Percentiles rank a stretch among this genome's conserved stretches.
Conservation (phyloP, 2,113 vertebrate species). For the Sylvietta virens region DNA sequence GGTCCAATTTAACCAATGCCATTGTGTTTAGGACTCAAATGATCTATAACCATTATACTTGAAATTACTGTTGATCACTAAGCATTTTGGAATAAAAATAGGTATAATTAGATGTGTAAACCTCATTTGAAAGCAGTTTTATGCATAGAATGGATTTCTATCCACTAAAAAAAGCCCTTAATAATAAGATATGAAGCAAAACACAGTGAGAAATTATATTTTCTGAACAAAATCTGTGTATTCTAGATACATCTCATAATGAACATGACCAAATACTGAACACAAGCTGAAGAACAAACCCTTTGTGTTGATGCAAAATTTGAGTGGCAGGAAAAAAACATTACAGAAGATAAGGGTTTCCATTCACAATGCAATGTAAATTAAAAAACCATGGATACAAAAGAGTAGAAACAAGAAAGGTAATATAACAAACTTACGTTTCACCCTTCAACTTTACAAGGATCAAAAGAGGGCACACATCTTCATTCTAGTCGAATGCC, state of each 20-base stretch:
- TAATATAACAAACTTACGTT: constrained; percentile 49
- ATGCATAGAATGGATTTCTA: constrained; percentile 7
- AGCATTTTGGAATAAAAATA: constrained; percentile 30
- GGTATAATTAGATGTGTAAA: constrained; percentile 32
- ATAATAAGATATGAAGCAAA: constrained; percentile 48
- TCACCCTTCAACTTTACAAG: constrained; percentile 23
- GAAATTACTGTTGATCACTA: constrained; percentile 27
- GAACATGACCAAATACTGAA: constrained; percentile 56
- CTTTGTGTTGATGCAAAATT: constrained; percentile 58
- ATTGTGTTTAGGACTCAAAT: not conserved
- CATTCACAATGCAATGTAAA: constrained; percentile 55
- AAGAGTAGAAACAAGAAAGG: constrained; percentile 52
- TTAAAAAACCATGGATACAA: constrained; percentile 61
- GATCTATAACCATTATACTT: constrained; percentile 6
- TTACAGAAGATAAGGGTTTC: constrained; percentile 54
- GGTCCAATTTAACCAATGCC: not conserved
- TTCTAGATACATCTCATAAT: constrained; percentile 39
- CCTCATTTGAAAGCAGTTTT: constrained; percentile 38
- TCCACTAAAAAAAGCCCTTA: constrained; percentile 25
- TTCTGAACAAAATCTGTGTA: constrained; percentile 36
- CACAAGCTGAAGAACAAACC: constrained; percentile 52
- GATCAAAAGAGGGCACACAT: constrained; percentile 50
- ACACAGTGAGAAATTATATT: constrained; percentile 13
- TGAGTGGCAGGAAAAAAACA: constrained; percentile 54
- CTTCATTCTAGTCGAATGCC: constrained; percentile 41